A percentile compares a stretch with the other conserved stretches of the same genome.
Conservation (phyloP, 1,140 invertebrate species). For the Trichomalopsis sarcophagae region DNA sequence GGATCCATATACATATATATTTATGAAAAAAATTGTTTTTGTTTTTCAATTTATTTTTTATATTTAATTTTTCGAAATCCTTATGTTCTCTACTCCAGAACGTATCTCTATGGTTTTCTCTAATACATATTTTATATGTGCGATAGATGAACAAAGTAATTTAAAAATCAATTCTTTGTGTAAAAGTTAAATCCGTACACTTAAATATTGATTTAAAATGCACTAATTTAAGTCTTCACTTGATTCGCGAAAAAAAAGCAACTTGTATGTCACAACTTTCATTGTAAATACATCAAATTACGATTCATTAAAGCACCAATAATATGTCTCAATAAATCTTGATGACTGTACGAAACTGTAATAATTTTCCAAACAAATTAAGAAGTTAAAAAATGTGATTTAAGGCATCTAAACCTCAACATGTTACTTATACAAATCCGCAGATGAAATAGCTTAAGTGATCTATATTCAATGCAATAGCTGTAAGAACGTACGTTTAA, state of each 20-base stretch:
- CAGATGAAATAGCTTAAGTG: background rate
- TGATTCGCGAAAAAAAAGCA: background rate
- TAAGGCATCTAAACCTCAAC: background rate
- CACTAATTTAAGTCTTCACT: background rate
- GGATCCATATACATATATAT: slow-evolving; percentile 30
- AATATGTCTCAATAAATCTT: background rate
- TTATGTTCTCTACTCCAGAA: slow-evolving; percentile 2
- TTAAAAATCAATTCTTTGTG: slow-evolving; percentile 32
- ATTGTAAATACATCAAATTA: background rate
- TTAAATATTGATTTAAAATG: background rate
- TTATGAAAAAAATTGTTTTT: slow-evolving; percentile 40
- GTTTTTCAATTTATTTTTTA: slow-evolving; percentile 50
- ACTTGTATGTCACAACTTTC: background rate
- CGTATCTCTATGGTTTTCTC: slow-evolving; percentile 49
- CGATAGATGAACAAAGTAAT: slow-evolving; percentile 44
- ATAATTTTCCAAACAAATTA: background rate
- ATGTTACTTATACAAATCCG: too few relatives aligned
- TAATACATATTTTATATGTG: slow-evolving; percentile 48
- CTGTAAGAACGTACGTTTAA: background rate
- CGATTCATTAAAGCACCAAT: background rate
- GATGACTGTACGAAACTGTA: background rate
- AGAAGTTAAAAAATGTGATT: slow-evolving; percentile 7
- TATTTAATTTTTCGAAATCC: slow-evolving; percentile 45
- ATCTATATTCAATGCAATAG: slow-evolving; percentile 19
- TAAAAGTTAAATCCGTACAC: background rate